phyloP scores from a whole-genome alignment of 2,888 invertebrate genomes.

The Sphecodes monilicornis region DNA sequence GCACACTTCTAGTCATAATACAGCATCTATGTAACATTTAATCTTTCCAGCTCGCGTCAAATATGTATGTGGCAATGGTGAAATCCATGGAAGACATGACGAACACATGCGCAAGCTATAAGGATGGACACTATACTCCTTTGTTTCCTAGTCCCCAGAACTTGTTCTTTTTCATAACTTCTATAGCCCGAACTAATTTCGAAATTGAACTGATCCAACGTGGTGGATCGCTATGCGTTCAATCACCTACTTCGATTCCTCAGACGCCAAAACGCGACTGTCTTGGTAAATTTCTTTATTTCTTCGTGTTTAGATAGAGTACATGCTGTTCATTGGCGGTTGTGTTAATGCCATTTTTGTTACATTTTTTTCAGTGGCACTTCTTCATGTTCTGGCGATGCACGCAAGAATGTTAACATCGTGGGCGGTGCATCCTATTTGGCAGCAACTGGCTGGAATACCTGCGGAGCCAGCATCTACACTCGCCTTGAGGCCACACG shows the following conservation, averaged over 20 bases:
- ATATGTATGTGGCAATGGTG: slow-evolving; percentile 94
- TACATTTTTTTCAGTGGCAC: slow-evolving; percentile 89
- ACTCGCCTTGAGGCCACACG: slow-evolving; percentile 83
- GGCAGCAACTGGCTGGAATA: slow-evolving; percentile 86
- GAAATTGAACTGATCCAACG: slow-evolving; percentile 96
- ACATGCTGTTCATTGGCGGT: not conserved
- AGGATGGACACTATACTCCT: slow-evolving; percentile 89
- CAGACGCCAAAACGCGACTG: slow-evolving; percentile 92
- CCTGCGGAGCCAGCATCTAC: slow-evolving; percentile 73
- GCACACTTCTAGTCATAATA: not conserved
- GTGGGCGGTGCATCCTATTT: slow-evolving; percentile 87
- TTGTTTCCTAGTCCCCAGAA: slow-evolving; percentile 87
- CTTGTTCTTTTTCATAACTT: slow-evolving; percentile 95
- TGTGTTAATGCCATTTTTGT: not conserved
- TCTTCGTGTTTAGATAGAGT: not conserved
- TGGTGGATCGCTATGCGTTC: slow-evolving; percentile 90
- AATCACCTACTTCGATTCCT: slow-evolving; percentile 85
- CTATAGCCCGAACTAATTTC: slow-evolving; percentile 95
- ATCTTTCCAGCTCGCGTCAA: slow-evolving; percentile 87
- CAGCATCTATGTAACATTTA: not conserved
- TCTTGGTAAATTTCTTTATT: slow-evolving; percentile 86
- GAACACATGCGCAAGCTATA: slow-evolving; percentile 91
- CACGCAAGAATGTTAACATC: slow-evolving; percentile 91
- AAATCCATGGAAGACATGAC: slow-evolving; percentile 98
- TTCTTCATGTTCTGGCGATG: slow-evolving; percentile 94